Conservation (phyloP, 2,797 vertebrate species). For the Heteromormyrus szaboi region DNA sequence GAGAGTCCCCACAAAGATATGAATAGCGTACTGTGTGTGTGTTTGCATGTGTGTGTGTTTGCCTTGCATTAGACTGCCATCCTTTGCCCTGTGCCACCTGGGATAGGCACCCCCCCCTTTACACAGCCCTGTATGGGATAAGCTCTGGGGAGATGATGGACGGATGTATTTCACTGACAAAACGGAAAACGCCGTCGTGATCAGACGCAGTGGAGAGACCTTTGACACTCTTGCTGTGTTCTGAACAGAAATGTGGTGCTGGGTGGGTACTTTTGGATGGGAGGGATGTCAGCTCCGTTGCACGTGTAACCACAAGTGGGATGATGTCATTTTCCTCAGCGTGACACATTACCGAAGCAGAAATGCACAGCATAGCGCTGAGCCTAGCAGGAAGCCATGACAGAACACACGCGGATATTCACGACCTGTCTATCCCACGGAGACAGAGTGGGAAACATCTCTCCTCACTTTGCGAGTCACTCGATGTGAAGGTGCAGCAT, state of each 20-base stretch:
- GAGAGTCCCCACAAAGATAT: background rate
- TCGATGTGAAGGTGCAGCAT: background rate
- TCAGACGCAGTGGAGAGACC: background rate
- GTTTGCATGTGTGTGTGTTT: background rate
- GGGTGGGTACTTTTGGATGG: background rate
- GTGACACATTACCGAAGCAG: background rate
- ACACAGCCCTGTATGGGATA: background rate
- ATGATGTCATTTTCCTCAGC: background rate
- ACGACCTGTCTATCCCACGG: background rate
- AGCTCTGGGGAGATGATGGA: background rate
- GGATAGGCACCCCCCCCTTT: background rate
- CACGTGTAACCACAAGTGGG: background rate
- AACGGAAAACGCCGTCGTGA: too few species aligned
- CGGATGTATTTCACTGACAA: background rate
- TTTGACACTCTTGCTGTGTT: background rate
- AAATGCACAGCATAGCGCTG: background rate
- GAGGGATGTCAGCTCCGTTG: background rate
- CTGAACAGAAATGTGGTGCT: background rate
- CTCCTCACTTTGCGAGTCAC: background rate
- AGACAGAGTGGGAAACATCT: background rate
- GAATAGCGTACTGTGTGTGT: background rate
- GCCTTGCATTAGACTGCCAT: background rate
- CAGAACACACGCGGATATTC: background rate
- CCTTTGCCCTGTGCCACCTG: background rate
- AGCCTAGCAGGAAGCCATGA: background rate